Evolutionary conservation across 2,888 invertebrate species (phyloP).

Genomic region (Pterostichus niger): DNA sequence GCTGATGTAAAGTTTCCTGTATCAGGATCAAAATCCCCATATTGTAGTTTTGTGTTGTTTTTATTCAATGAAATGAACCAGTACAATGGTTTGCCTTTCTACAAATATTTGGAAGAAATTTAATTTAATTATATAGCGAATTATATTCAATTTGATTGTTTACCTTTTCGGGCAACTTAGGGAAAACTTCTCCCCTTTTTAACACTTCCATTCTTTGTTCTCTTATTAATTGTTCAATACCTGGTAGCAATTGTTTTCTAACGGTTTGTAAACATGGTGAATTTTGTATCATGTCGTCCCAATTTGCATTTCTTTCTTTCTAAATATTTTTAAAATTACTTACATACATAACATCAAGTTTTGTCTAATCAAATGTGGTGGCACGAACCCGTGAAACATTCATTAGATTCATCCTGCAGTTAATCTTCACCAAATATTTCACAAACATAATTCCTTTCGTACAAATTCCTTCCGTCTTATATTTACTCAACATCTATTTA

Average conservation of each 20-base stretch:
- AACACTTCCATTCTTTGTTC: constrained; percentile 72
- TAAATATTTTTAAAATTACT: background rate
- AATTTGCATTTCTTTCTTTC: constrained; percentile 72
- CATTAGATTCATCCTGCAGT: too few species aligned
- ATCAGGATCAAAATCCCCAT: constrained; percentile 69
- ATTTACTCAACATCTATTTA: too few species aligned
- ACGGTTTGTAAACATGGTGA: constrained; percentile 72
- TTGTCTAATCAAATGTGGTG: too few species aligned
- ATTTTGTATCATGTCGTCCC: constrained; percentile 69
- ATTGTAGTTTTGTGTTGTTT: constrained; percentile 68
- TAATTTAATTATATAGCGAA: background rate
- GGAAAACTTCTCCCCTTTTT: constrained; percentile 72
- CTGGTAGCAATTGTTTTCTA: constrained; percentile 70
- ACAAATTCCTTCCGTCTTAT: too few species aligned
- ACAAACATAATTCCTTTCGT: too few species aligned
- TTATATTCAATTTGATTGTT: background rate
- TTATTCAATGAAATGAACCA: constrained; percentile 69
- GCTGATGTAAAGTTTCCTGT: constrained; percentile 49
- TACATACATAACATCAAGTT: too few species aligned
- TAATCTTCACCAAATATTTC: too few species aligned
- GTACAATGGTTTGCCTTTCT: constrained; percentile 69
- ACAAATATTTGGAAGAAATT: constrained; percentile 41
- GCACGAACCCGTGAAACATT: too few species aligned
- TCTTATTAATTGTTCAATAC: constrained; percentile 71
- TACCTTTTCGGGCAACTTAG: constrained; percentile 74